Conservation (phyloP, 2,797 vertebrate genomes). For the Chromis chromis region DNA sequence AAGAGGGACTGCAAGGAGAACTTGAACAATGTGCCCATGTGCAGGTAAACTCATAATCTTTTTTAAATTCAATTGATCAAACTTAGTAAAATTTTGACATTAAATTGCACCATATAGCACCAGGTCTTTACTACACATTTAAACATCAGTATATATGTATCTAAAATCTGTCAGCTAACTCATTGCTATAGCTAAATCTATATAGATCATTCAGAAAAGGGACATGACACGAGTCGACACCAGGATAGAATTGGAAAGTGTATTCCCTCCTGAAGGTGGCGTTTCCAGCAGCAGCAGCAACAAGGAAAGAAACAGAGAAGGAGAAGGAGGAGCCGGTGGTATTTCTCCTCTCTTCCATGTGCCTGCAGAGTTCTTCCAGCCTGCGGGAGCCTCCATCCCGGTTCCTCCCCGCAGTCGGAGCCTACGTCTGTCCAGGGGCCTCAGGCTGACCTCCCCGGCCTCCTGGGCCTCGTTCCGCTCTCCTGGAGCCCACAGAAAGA, state of each 20-base stretch:
- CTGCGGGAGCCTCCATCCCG: conserved; percentile 85
- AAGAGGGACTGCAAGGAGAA: too few species aligned
- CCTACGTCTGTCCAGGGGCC: conserved; percentile 79
- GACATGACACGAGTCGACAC: not conserved
- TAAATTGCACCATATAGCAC: too few species aligned
- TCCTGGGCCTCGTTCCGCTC: conserved; percentile 94
- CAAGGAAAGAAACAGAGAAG: conserved; percentile 52
- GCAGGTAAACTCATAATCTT: too few species aligned
- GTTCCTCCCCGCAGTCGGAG: conserved; percentile 79
- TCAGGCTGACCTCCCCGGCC: conserved; percentile 89
- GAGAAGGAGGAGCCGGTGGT: conserved; percentile 58
- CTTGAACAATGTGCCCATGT: too few species aligned
- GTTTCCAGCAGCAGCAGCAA: conserved; percentile 58
- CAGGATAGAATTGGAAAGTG: conserved; percentile 6
- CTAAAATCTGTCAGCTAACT: too few species aligned
- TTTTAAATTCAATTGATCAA: too few species aligned
- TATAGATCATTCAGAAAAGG: not conserved
- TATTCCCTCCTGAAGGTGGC: conserved; percentile 72
- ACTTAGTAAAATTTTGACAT: too few species aligned
- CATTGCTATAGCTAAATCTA: not conserved
- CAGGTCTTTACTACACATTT: too few species aligned
- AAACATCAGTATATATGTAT: too few species aligned
- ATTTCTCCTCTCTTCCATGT: conserved; percentile 86
- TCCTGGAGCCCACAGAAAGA: conserved; percentile 88
- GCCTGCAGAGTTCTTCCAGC: conserved; percentile 93